phyloP scores from a whole-genome alignment of 64 coral and sea anemone genomes.

The Montipora efflorescens region DNA sequence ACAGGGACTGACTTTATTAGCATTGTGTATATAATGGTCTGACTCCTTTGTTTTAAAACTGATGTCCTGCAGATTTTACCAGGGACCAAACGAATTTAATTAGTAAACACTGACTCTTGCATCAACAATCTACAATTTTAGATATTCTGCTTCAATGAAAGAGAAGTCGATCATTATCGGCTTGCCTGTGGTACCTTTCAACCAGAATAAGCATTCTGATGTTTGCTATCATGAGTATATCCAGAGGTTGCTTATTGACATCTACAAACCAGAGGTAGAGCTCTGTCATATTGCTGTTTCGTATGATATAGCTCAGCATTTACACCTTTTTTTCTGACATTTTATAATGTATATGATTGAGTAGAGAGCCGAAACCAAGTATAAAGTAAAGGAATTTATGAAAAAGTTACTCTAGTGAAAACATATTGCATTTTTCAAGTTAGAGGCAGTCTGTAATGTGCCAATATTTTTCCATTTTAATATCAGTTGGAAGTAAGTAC shows the following conservation, averaged over 20 bases:
- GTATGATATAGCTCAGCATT: neutral
- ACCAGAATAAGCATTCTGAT: slow-evolving; percentile 76
- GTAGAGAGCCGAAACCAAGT: neutral
- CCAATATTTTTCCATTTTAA: neutral
- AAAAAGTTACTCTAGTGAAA: too few relatives aligned
- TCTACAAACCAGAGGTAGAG: slow-evolving; percentile 35
- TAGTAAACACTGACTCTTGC: too few relatives aligned
- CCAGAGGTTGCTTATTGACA: slow-evolving; percentile 55
- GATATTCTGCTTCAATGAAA: slow-evolving; percentile 63
- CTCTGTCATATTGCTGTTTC: neutral
- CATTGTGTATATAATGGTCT: too few relatives aligned
- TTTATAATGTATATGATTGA: neutral
- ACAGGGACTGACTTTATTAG: too few relatives aligned
- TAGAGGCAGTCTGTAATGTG: too few relatives aligned
- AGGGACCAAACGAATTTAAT: too few relatives aligned
- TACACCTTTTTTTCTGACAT: neutral
- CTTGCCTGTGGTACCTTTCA: slow-evolving; percentile 65
- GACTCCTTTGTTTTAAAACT: too few relatives aligned
- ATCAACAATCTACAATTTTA: slow-evolving; percentile 18
- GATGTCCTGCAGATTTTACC: neutral
- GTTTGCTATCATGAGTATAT: slow-evolving; percentile 67
- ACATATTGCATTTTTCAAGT: too few relatives aligned
- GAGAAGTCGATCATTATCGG: slow-evolving; percentile 67
- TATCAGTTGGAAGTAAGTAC: too few relatives aligned
- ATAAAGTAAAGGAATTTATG: too few relatives aligned